Conservation (phyloP, 2,888 invertebrate genomes). For the Saturnia pavonia region DNA sequence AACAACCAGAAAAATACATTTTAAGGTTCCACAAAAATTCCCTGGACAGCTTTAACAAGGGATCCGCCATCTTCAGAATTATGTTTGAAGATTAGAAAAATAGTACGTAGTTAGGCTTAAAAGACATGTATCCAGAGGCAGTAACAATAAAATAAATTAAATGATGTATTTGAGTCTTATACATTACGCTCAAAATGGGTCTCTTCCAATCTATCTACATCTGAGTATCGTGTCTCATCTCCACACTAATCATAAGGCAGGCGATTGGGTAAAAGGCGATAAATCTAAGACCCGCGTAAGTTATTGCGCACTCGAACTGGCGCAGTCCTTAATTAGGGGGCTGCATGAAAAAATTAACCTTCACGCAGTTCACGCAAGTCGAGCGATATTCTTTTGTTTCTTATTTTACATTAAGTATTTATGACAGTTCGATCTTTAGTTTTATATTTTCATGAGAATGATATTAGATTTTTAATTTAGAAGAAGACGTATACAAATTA, state of each 20-base stretch:
- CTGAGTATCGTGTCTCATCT: constrained; percentile 25
- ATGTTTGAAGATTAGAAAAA: too few relatives aligned
- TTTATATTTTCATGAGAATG: not conserved
- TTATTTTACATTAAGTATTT: constrained; percentile 5
- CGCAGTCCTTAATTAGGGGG: constrained; percentile 40
- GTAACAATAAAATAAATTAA: too few relatives aligned
- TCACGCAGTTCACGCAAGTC: constrained; percentile 23
- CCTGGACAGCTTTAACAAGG: too few relatives aligned
- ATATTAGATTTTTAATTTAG: not conserved
- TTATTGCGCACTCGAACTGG: constrained; percentile 36
- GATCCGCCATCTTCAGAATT: too few relatives aligned
- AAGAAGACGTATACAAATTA: too few relatives aligned
- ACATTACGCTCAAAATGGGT: not conserved
- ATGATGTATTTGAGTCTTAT: too few relatives aligned
- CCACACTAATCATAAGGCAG: constrained; percentile 54
- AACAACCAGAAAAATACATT: too few relatives aligned
- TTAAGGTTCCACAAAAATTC: too few relatives aligned
- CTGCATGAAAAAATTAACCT: constrained; percentile 41
- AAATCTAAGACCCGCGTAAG: constrained; percentile 50
- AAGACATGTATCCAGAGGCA: too few relatives aligned
- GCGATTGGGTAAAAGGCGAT: constrained; percentile 56
- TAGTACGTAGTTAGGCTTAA: too few relatives aligned
- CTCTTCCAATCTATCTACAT: constrained; percentile 25
- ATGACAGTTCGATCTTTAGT: not conserved
- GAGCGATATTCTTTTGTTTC: constrained; percentile 27